Base-by-base conservation (phyloP, 2,113 vertebrate genomes). In the Myotis davidii region DNA sequence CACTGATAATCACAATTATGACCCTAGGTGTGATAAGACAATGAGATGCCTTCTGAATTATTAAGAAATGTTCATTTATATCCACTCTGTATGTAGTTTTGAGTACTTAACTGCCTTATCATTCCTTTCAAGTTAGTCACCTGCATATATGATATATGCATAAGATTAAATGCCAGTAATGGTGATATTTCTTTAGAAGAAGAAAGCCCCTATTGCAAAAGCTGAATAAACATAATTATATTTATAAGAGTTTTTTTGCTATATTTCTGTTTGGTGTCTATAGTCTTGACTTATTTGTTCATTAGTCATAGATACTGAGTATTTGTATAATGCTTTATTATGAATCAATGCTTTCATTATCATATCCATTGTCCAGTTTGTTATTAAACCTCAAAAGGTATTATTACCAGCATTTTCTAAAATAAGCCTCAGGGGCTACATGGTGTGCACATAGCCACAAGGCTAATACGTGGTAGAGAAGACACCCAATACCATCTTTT, bases 1-100 rank as follows among this genome's bases (percentile, higher is more conserved):
- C 76, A 65, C 61, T 74, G 85, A 92, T 97, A 86, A 92, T 94
- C 32, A 37, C 85, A 96, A 94, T 94, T 93, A 78, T 52, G 73
- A 92, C 92, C 70, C 85, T 85, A 92, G 85, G 65, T 94, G 2
- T 3, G 0, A 4, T 88, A 85, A 45, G 92, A 95, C 50, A 89
- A 74, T 90, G 52, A 97, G 88, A 92, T 90, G 42, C 54, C 23
- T 95, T 61, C 32, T 73, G 50, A 90, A 94, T 94, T 95, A 90
- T 91, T 90, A 94, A 88, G 34, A 88, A 91, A 54, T 78, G 1
- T 50, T 94, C 14, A 94, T 94, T 94, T 96, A 59, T 92, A 50
- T 83, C 94, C 64, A 67, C 27, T 78, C 32, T 73, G 8, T 95
- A 93, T 54, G 14, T 64, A 69, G 16, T 56, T 92, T 82, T 3